Percentiles rank a stretch among this genome's conserved stretches.
Conservation (phyloP, 2,113 vertebrate genomes). For the Pandion haliaetus region DNA sequence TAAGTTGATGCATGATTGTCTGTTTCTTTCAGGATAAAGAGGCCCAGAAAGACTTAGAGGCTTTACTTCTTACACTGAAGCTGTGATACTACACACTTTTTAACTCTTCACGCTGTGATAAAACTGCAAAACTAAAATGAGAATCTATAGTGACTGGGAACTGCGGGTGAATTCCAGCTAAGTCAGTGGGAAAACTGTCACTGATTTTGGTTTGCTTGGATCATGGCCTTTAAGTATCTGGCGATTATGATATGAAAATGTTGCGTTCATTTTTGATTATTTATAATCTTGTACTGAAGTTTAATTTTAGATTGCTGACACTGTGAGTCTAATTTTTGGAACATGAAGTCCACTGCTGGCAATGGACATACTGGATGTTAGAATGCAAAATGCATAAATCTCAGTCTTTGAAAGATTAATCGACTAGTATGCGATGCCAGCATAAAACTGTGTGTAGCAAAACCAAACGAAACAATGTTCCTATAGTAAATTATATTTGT, state of each 20-base stretch:
- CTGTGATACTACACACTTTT: slow-evolving; percentile 60
- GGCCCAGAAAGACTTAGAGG: slow-evolving; percentile 84
- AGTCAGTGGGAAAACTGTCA: background rate
- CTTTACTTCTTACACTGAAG: slow-evolving; percentile 76
- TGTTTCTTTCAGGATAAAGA: slow-evolving; percentile 84
- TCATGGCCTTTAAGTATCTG: background rate
- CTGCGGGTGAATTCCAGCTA: background rate
- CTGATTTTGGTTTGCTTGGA: background rate
- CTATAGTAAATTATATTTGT: slow-evolving; percentile 53
- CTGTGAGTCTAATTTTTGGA: slow-evolving; percentile 30
- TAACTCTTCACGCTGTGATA: slow-evolving; percentile 2
- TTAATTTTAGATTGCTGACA: slow-evolving; percentile 20
- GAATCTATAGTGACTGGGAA: background rate
- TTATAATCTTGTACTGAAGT: slow-evolving; percentile 13
- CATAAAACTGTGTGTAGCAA: slow-evolving; percentile 10
- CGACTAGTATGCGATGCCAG: background rate
- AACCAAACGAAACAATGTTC: slow-evolving; percentile 12
- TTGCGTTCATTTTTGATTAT: background rate
- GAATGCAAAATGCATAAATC: background rate
- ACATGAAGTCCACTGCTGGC: slow-evolving; percentile 50
- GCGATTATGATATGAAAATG: background rate
- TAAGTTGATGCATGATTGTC: slow-evolving; percentile 34
- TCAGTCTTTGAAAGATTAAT: background rate
- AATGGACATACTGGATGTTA: slow-evolving; percentile 22
- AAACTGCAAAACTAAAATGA: background rate